Evolutionary conservation across 2,888 invertebrate species (phyloP), one percentile per base, ranked within the genome.

Genomic region (Dioctria linearis): DNA sequence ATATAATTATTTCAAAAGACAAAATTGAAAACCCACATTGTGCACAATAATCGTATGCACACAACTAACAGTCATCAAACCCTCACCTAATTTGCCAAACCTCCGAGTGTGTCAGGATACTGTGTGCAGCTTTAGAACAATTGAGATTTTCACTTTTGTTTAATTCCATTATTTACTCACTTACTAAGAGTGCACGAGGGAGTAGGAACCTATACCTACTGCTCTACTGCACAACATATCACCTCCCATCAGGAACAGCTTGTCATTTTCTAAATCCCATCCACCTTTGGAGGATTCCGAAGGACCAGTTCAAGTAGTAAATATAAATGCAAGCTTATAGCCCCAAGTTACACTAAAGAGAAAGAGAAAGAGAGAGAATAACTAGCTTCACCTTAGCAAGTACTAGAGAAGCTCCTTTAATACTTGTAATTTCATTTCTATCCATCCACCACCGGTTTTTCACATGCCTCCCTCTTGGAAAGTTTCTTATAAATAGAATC

Each of bases 371-470:
- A 25, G 25, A 25, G 25, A 25, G 25, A 25, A 25, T 25, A 25
- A 25, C 25, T 25, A 25, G 1, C 25, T 25, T 25, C 25, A 54
- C 57, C 71, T 54, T n/a, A 9, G 39, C 57, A 71, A 54, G 71
- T 71, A 57, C 71, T 51, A 71, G 49, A 43, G n/a, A 39, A 71
- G 54, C 51, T 71, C 54, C 57, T 57, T 54, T 71, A 4, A 71
- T 71, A 51, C 54, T 71, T 71, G 49, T 71, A 71, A 71, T 71
- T 71, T 54, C 40, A 71, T 71, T 71, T 71, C 54, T 54, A 71
- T 39, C 54, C 39, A 37, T 39, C 39, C 54, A 71, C 40, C n/a
- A 37, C 4, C 71, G 37, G 43, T 46, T 67, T 67, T 67, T 67
- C 67, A 4, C 67, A 46, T 42, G 59, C 25, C 11, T 59, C 59